Evolutionary conservation across 2,113 vertebrate genomes (phyloP).

Genomic region (Lagopus leucura): DNA sequence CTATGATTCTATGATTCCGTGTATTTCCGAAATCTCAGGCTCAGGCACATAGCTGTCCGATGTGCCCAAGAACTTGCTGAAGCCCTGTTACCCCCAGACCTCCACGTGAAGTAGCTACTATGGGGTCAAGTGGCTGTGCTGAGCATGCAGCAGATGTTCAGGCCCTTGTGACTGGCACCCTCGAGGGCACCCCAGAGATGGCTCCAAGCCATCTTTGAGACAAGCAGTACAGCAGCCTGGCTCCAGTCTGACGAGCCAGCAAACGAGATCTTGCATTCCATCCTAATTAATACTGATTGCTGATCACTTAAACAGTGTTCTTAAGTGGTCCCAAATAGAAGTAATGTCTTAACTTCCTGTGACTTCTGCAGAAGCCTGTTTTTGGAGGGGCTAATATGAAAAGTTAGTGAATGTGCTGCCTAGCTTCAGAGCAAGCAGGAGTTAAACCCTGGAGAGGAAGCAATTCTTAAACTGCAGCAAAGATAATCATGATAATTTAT

Average conservation of each 20-base stretch:
- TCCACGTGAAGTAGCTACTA: neutral
- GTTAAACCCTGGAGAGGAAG: slow-evolving; percentile 66
- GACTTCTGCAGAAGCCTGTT: neutral
- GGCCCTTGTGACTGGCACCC: neutral
- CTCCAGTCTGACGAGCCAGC: neutral
- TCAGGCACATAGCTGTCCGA: neutral
- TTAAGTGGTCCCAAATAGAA: neutral
- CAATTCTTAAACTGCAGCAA: slow-evolving; percentile 60
- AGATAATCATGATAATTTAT: slow-evolving; percentile 72
- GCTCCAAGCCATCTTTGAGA: neutral
- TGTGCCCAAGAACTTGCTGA: neutral
- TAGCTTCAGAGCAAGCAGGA: slow-evolving; percentile 41
- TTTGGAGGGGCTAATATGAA: neutral
- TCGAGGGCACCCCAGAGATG: neutral
- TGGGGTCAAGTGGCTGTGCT: neutral
- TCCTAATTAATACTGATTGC: neutral
- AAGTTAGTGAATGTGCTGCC: neutral
- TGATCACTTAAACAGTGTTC: neutral
- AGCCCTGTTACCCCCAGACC: neutral
- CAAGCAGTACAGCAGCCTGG: neutral
- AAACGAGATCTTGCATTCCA: neutral
- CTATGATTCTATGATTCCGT: neutral
- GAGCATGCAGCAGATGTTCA: rapidly evolving
- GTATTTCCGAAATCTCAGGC: neutral
- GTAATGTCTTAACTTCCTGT: neutral